phyloP scores from a whole-genome alignment of 2,797 vertebrate species.

The Epinephelus malabaricus region DNA sequence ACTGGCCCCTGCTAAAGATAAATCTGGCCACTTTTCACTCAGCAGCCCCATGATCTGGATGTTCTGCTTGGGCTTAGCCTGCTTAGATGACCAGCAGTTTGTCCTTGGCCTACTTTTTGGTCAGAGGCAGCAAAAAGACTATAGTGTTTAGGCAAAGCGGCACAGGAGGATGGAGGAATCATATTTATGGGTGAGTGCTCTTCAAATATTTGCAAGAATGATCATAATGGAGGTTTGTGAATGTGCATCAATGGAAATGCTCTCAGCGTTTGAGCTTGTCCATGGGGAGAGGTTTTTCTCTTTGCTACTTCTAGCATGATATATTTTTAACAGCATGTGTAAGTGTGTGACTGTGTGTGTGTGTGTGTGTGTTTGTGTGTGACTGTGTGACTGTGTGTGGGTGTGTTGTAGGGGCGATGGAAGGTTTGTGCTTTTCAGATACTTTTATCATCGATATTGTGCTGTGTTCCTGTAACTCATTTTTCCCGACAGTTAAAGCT shows the following conservation, averaged over 20 bases:
- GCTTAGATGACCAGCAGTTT: constrained; percentile 75
- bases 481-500: constrained; percentile 29
- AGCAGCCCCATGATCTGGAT: constrained; percentile 69
- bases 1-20: constrained; percentile 48
- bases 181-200: constrained; percentile 79
- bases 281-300: constrained; percentile 58
- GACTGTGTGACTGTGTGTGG: constrained; percentile 37
- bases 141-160: constrained; percentile 67
- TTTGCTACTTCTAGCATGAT: constrained; percentile 65
- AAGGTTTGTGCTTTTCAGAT: constrained; percentile 56
- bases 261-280: constrained; percentile 51
- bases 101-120: constrained; percentile 84
- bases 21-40: constrained; percentile 54
- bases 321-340: constrained; percentile 72
- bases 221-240: constrained; percentile 53
- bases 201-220: constrained; percentile 59
- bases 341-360: constrained; percentile 53
- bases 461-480: constrained; percentile 31
- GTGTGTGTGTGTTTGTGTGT: constrained; percentile 61
- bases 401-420: constrained; percentile 49
- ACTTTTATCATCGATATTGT: constrained; percentile 49
- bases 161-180: constrained; percentile 73
- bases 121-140: constrained; percentile 69
- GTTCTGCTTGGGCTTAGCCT: constrained; percentile 71
- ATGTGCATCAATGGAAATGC: constrained; percentile 49